These are phyloP conservation scores for Cotesia typhae DNA, from an alignment of 1,140 invertebrate genomes.

Conservation along the genomic window DNA sequence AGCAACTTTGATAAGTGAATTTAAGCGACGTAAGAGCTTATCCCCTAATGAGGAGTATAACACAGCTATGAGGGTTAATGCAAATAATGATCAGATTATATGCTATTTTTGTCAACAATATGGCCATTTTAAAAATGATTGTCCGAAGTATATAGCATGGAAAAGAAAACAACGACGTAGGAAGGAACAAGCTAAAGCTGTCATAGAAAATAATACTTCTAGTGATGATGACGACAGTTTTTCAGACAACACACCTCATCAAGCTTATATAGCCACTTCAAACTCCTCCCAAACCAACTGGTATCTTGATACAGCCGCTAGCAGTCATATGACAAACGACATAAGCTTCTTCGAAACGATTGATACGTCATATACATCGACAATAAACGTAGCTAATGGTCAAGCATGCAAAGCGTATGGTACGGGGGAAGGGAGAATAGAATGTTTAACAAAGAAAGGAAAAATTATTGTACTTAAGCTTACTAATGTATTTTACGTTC, in stretches of 20 bases:
- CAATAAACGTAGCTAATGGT: too few relatives aligned
- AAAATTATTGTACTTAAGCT: not conserved
- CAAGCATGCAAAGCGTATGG: conserved; percentile 5
- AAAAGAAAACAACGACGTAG: conserved; percentile 2
- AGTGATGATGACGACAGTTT: not conserved
- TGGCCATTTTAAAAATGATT: not conserved
- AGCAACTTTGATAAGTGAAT: conserved; percentile 9
- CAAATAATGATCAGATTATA: not conserved
- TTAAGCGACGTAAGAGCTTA: too few relatives aligned
- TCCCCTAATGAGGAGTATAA: not conserved
- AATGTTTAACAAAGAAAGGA: not conserved
- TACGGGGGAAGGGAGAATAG: not conserved
- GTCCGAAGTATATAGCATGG: conserved; percentile 1
- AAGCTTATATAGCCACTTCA: not conserved
- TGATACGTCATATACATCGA: too few relatives aligned
- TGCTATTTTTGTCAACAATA: conserved; percentile 2
- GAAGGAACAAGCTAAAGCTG: not conserved
- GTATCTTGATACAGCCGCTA: conserved; percentile 11
- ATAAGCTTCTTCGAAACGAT: too few relatives aligned
- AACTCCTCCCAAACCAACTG: not conserved
- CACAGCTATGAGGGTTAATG: not conserved
- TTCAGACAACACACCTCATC: not conserved
- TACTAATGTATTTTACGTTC: conserved; percentile 1
- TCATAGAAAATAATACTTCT: not conserved
- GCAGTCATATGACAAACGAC: too few relatives aligned